These are phyloP conservation scores for Toxostoma redivivum DNA, from an alignment of 2,113 vertebrate genomes.

Conservation along the genomic window DNA sequence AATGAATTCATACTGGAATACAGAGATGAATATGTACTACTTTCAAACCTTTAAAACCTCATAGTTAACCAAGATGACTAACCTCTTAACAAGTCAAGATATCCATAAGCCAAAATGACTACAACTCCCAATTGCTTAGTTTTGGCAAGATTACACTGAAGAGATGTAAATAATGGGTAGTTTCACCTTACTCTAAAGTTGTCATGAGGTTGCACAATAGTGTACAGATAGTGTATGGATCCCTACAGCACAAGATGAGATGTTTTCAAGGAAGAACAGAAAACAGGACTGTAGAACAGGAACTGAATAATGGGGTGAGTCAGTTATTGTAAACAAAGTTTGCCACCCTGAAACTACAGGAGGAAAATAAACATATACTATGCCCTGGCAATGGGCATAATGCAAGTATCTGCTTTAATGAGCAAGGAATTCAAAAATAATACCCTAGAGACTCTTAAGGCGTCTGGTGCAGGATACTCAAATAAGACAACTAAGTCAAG, in stretches of 20 bases:
- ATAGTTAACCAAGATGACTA: neutral
- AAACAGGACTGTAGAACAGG: neutral
- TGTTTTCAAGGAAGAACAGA: neutral
- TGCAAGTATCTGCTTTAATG: neutral
- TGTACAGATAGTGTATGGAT: neutral
- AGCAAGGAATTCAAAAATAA: neutral
- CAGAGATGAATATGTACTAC: rapidly evolving
- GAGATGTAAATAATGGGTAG: neutral
- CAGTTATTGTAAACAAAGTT: neutral
- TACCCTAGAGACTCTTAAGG: neutral
- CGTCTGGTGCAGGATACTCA: neutral
- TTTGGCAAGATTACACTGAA: neutral
- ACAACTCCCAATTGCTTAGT: neutral
- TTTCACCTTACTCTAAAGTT: neutral
- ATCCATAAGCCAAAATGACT: neutral
- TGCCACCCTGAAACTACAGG: neutral
- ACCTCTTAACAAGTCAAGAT: neutral
- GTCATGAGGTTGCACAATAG: neutral
- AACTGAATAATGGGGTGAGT: neutral
- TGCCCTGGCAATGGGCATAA: neutral
- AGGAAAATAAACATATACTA: neutral
- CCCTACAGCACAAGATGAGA: neutral
- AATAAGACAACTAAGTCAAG: neutral
- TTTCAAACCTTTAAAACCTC: neutral
- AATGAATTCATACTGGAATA: neutral